Base-by-base conservation (phyloP, 2,888 invertebrate species). In the Zaprionus bogoriensis region DNA sequence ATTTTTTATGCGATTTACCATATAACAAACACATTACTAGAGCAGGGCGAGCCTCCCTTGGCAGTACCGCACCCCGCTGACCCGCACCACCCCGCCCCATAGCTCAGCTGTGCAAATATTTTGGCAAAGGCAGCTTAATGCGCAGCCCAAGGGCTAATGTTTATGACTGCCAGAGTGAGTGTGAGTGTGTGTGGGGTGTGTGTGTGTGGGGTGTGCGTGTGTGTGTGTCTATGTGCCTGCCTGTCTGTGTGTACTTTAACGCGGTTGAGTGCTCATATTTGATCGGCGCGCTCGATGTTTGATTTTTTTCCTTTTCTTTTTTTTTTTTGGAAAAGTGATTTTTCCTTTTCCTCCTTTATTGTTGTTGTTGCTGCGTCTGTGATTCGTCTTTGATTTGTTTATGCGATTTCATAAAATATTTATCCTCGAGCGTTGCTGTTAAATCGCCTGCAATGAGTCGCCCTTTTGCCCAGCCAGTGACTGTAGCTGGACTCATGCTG, bases 361-460 rank as follows among this genome's bases (percentile, higher is more conserved):
- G 41, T 50, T n/a, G n/a, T n/a, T n/a, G n/a, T 44, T 60, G 50
- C 36, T 47, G 47, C 55, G 67, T 70, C 82, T 85, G 77, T 76
- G 83, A 85, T 81, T 84, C 76, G 74, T 75, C 82, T 86, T 87
- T 87, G 86, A 87, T 87, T 87, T 87, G 87, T 87, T 86, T 87
- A 84, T 86, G 78, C 81, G 83, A 84, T 87, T 87, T 87, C 86
- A 87, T 84, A 86, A 87, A 86, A 84, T 84, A 87, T 85, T 80
- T 89, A 88, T 85, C 89, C 89, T 79, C 78, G 60, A 80, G 88
- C 87, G 83, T 67, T 75, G 83, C 87, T 87, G 89, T 88, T 89
- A 89, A 89, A 89, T 89, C 88, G 88, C 80, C 77, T 88, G 89
- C 81, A 83, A 87, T 85, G 81, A 75, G 67, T 83, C 74, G 82